Evolutionary conservation across 2,113 vertebrate species (phyloP), one percentile per base, ranked within the genome.

Genomic region (Syngnathus typhle): DNA sequence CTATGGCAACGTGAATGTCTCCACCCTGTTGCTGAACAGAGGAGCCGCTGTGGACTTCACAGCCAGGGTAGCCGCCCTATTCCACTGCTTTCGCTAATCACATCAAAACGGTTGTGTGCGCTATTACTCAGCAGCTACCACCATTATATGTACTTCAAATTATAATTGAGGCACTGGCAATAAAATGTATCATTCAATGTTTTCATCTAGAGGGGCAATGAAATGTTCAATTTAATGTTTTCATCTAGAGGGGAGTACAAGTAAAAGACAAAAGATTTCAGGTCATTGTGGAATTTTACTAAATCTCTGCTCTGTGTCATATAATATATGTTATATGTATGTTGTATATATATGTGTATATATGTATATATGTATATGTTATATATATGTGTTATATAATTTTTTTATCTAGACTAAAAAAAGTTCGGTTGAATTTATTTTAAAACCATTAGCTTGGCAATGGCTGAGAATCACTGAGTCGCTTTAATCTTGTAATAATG

Each of bases 21-120:
- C 98, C 89, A 97, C 95, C 79, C 92, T 99, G 85, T 89, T 99
- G 79, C 91, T 99, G 90, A 97, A 99, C 91, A 93, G 96, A 7
- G 96, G 97, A 69, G 94, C 95, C 65, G 96, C 96, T 87, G 96
- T 99, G 38, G 96, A 98, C 90, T 98, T 96, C 89, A 97, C 95
- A 86, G 98, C 96, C 75, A 93, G 97, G 94, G 97, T 99, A 85
- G 70, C 36, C 55, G 41, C 65, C 36, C 32, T 52, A 60, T 78
- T 70, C 61, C 67, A 73, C 67, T 44, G 71, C 67, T 44, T 49
- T 60, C 18, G 55, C 23, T 59, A 32, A 64, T 52, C 65, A 49
- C 36, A 38, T 67, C 44, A 10, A 64, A 49, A 46, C 6, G 41
- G 9, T 70, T 19, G 0, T 38, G 19, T 64, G 43, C 61, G 19